Base-by-base conservation (phyloP, 2,888 invertebrate species). In the Eupithecia vulgata region DNA sequence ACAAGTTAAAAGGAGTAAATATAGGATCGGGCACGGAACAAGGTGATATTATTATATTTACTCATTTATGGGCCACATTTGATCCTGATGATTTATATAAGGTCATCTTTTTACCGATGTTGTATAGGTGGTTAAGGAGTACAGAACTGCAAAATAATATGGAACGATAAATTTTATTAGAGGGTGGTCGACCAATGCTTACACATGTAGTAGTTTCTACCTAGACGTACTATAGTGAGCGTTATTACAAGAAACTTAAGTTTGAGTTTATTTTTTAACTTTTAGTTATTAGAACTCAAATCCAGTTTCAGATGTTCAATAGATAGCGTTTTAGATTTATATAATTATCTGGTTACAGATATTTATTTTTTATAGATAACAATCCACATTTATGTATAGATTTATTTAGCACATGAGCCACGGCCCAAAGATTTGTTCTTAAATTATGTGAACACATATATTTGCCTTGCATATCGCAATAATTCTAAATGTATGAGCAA, bases 321-420 rank as follows among this genome's bases (percentile, higher is more conserved):
- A 34, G 61, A 34, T 61, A 34, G 17, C 7, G 6, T 17, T 34
- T 61, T 61, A 34, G 61, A 61, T 15, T 59, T 30, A 59, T 17
- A 61, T 61, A 34, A 61, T 61, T 61, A 61, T 61, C 61, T 61
- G 61, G 61, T 34, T 61, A 61, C 61, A 61, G 61, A 67, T 67
- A 64, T 64, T 70, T 70, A 70, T 70, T 70, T 70, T 69, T 48
- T 70, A 70, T 37, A 67, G 61, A 17, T 61, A 8, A 34, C 5
- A 25, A 30, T 61, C 34, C 61, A 61, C 30, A 34, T 61, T 34
- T 61, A 34, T 57, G 57, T 25, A 61, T 61, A 61, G 30, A 59
- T 59, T 30, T 59, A 59, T 59, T 30, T 59, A 30, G 59, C 48
- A 34, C 61, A 34, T 17, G 12, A 61, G 10, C 34, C 30, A n/a